These are phyloP conservation scores for Tamandua tetradactyla DNA, from an alignment of 2,797 vertebrate genomes.

Conservation along the genomic window DNA sequence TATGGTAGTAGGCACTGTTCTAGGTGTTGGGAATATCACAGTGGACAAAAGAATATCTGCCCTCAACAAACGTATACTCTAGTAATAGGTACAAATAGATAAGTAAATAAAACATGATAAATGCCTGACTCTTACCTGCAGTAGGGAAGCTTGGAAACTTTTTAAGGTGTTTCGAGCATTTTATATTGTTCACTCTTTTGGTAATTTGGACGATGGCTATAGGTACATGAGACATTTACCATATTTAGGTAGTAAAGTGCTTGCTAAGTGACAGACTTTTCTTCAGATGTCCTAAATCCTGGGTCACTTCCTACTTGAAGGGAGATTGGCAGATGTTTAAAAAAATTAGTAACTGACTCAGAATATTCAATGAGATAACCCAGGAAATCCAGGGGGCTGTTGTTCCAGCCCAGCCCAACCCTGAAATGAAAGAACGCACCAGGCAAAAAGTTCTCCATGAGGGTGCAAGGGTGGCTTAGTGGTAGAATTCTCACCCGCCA, in stretches of 20 bases:
- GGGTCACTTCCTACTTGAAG: not conserved
- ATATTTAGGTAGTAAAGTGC: not conserved
- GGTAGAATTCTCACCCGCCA: too few species aligned
- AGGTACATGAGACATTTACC: not conserved
- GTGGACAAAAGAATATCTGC: not conserved
- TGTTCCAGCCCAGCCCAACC: too few species aligned
- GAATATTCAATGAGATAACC: not conserved
- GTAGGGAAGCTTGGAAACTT: not conserved
- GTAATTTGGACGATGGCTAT: not conserved
- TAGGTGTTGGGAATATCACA: not conserved
- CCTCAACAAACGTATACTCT: not conserved
- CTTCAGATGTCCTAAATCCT: not conserved
- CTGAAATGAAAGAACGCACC: too few species aligned
- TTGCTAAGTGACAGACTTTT: not conserved
- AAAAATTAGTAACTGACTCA: not conserved
- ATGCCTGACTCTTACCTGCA: not conserved
- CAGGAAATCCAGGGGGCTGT: not conserved
- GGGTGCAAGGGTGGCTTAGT: too few species aligned
- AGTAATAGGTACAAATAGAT: not conserved
- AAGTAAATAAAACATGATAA: not conserved
- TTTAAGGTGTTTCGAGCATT: not conserved
- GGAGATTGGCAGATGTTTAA: not conserved
- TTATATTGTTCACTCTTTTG: not conserved
- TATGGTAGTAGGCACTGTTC: not conserved
- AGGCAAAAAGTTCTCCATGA: too few species aligned